These are phyloP conservation scores for Periparus ater DNA, from an alignment of 2,797 vertebrate species.

Conservation along the genomic window DNA sequence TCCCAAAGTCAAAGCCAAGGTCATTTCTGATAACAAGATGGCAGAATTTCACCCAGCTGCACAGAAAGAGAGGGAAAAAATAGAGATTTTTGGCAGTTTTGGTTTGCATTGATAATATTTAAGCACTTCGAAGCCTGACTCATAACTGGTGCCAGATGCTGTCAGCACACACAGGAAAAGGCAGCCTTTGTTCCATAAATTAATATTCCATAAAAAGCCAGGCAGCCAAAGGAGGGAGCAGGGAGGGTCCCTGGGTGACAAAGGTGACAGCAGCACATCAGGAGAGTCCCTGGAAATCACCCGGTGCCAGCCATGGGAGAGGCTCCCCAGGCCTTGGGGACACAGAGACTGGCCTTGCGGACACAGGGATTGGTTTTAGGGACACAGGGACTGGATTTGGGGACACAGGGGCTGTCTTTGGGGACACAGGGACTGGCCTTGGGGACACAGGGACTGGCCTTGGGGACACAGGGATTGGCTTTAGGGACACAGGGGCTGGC, in stretches of 20 bases:
- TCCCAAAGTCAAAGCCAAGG: neutral
- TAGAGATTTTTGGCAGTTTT: neutral
- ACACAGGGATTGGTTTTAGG: rapidly evolving
- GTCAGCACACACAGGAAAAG: neutral
- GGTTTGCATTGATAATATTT: neutral
- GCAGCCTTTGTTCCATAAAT: neutral
- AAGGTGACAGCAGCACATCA: neutral
- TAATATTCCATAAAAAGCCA: neutral
- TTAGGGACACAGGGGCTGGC: too few relatives aligned
- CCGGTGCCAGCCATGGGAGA: rapidly evolving
- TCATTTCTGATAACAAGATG: neutral
- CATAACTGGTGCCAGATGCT: slow-evolving; percentile 44
- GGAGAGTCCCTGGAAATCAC: rapidly evolving
- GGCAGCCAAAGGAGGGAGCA: neutral
- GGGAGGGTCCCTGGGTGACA: neutral
- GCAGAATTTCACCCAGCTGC: neutral
- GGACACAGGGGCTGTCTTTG: neutral
- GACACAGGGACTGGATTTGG: neutral
- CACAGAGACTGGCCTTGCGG: rapidly evolving
- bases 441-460: neutral
- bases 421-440: neutral
- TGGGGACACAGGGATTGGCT: neutral
- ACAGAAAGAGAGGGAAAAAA: rapidly evolving
- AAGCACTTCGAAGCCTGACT: slow-evolving; percentile 2
- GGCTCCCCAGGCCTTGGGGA: rapidly evolving